A percentile compares a stretch with the other conserved stretches of the same genome.
These are phyloP conservation scores for Myotis vivesi DNA, from an alignment of 2,797 vertebrate genomes.

Conservation along the genomic window DNA sequence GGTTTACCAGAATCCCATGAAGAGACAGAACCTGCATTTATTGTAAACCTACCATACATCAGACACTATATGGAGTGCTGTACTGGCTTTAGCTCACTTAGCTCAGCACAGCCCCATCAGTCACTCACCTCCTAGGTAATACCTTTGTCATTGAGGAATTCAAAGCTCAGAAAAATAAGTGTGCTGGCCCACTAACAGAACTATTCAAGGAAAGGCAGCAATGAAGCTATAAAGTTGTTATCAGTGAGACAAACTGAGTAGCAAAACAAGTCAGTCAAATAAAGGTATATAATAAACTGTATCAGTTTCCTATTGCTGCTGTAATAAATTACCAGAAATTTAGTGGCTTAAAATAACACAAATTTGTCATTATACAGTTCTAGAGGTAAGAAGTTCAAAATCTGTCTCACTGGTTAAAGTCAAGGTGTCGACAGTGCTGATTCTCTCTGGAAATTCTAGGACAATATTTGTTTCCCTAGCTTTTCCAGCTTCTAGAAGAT, in stretches of 20 bases:
- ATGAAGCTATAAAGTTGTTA: background rate
- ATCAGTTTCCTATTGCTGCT: background rate
- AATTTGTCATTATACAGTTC: background rate
- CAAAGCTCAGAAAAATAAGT: background rate
- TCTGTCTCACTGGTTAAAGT: background rate
- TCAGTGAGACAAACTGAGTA: background rate
- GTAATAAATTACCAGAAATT: background rate
- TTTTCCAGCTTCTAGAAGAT: background rate
- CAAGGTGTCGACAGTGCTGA: background rate
- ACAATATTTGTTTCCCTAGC: background rate
- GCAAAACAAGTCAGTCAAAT: background rate
- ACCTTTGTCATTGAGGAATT: background rate
- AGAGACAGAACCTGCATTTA: background rate
- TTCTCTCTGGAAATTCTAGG: background rate
- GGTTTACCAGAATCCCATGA: background rate
- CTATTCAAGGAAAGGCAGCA: background rate
- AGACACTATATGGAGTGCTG: background rate
- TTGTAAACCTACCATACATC: background rate
- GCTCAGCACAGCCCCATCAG: background rate
- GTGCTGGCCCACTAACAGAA: background rate
- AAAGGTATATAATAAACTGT: background rate
- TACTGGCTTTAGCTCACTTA: background rate
- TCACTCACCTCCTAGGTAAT: background rate
- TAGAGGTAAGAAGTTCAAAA: background rate
- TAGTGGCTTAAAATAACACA: background rate